phyloP scores from a whole-genome alignment of 1,140 invertebrate species.

The Drosophila suzukii region DNA sequence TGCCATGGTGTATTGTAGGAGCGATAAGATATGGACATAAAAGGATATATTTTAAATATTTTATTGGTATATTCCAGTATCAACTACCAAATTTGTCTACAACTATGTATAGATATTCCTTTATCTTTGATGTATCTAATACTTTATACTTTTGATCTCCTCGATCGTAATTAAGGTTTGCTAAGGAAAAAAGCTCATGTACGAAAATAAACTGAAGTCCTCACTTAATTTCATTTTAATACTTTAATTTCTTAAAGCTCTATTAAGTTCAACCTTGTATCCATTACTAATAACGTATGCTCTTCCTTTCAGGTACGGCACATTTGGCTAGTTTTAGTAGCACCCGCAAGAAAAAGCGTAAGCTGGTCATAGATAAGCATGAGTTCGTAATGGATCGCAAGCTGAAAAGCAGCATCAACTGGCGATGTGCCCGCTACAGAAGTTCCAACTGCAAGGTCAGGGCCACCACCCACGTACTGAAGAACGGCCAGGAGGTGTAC shows the following conservation, averaged over 20 bases:
- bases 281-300: slow-evolving; percentile 25
- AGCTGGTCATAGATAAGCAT: slow-evolving; percentile 68
- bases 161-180: not conserved
- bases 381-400: slow-evolving; percentile 79
- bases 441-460: slow-evolving; percentile 78
- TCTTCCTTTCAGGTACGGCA: slow-evolving; percentile 48
- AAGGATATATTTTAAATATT: not conserved
- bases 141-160: slow-evolving; percentile 1
- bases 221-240: not conserved
- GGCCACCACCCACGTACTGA: slow-evolving; percentile 70
- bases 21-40: too few relatives aligned
- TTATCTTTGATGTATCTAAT: not conserved
- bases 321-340: slow-evolving; percentile 62
- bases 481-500: slow-evolving; percentile 69
- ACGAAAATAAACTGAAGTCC: slow-evolving; percentile 10
- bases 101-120: not conserved
- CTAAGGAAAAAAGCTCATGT: slow-evolving; percentile 1
- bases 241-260: not conserved
- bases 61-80: not conserved
- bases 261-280: too few relatives aligned
- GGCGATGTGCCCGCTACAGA: slow-evolving; percentile 78
- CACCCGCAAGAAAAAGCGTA: slow-evolving; percentile 74
- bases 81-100: too few relatives aligned
- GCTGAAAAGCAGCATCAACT: slow-evolving; percentile 78
- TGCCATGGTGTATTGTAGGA: not conserved